These are phyloP conservation scores for Hirudinaria manillensis DNA, from an alignment of 2,888 invertebrate species.

Conservation along the genomic window DNA sequence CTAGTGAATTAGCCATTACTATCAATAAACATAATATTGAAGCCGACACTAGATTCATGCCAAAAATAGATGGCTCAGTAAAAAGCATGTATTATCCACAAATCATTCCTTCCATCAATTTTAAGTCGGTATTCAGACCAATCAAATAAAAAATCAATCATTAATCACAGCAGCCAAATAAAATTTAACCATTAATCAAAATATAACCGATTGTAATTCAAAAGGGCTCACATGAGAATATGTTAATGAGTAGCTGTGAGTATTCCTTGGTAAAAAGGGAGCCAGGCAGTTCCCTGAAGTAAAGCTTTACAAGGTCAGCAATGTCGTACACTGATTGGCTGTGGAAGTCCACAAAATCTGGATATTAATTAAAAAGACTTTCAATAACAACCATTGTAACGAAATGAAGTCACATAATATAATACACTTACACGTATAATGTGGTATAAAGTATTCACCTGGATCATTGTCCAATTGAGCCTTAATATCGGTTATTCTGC, in stretches of 20 bases:
- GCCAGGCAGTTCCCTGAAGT: slow-evolving; percentile 90
- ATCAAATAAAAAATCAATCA: too few species aligned
- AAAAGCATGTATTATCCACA: too few species aligned
- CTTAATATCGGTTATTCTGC: slow-evolving; percentile 57
- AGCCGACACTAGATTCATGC: too few species aligned
- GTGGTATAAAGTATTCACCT: background rate
- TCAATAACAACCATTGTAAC: background rate
- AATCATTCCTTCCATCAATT: too few species aligned
- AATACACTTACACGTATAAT: background rate
- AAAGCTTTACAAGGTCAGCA: slow-evolving; percentile 91
- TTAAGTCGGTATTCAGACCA: too few species aligned
- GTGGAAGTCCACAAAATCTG: slow-evolving; percentile 57
- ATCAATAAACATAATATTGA: too few species aligned
- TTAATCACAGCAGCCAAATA: background rate
- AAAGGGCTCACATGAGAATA: background rate
- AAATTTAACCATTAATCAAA: background rate
- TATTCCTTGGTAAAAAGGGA: slow-evolving; percentile 85
- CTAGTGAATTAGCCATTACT: too few species aligned
- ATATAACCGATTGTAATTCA: background rate
- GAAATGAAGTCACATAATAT: background rate
- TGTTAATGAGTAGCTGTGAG: slow-evolving; percentile 81
- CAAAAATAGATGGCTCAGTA: too few species aligned
- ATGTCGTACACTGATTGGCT: slow-evolving; percentile 88
- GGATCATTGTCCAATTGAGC: slow-evolving; percentile 5
- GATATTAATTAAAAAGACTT: slow-evolving; percentile 16